Percentiles rank a stretch among this genome's conserved stretches.
Conservation (phyloP, 2,113 vertebrate species). For the Mesembrinibis cayennensis region DNA sequence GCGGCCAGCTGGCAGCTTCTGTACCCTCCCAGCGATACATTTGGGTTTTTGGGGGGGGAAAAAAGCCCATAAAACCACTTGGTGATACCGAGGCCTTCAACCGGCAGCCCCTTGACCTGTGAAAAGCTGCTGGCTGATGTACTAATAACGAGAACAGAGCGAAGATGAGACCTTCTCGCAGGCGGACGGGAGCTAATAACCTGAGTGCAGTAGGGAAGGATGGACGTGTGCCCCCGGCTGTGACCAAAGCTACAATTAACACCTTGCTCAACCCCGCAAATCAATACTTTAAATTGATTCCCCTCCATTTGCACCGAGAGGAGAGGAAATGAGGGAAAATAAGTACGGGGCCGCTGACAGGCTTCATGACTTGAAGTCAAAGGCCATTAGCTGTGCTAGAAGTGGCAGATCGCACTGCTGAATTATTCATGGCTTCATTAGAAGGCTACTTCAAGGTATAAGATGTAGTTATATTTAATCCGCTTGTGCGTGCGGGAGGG, state of each 20-base stretch:
- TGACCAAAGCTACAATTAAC: slow-evolving; percentile 35
- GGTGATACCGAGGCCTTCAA: background rate
- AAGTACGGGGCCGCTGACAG: background rate
- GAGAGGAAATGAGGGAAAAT: slow-evolving; percentile 23
- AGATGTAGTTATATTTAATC: background rate
- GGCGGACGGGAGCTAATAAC: background rate
- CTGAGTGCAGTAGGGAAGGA: background rate
- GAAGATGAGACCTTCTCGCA: background rate
- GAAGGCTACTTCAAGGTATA: background rate
- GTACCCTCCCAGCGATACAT: background rate
- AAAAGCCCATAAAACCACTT: background rate
- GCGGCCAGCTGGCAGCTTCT: background rate
- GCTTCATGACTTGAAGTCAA: slow-evolving; percentile 53
- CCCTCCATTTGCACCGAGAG: slow-evolving; percentile 15
- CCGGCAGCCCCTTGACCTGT: background rate
- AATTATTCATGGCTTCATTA: slow-evolving; percentile 55
- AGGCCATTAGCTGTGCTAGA: background rate
- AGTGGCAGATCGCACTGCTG: background rate
- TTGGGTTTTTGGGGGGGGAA: background rate
- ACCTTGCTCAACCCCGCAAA: background rate
- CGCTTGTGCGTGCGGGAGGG: background rate
- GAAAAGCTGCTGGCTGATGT: background rate
- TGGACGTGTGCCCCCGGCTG: background rate
- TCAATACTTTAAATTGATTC: slow-evolving; percentile 60
- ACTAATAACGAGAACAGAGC: background rate